phyloP scores from a whole-genome alignment of 2,888 invertebrate species.

The Agrotis clavis region DNA sequence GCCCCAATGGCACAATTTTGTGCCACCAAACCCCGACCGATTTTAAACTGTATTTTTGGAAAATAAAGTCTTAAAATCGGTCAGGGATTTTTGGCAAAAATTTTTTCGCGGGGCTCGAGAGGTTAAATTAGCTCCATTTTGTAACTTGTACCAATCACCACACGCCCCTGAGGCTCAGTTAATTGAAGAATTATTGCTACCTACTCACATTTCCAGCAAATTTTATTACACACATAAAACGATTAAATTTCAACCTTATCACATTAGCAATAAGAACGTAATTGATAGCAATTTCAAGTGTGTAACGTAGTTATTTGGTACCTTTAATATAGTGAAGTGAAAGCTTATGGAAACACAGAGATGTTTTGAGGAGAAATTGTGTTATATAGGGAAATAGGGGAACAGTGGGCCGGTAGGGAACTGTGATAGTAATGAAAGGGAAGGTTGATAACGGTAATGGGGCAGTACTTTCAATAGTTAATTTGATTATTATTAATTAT shows the following conservation, averaged over 20 bases:
- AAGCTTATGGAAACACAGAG: constrained; percentile 62
- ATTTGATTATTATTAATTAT: neutral
- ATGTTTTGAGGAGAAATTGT: constrained; percentile 52
- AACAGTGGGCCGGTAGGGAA: too few relatives aligned
- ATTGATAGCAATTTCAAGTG: constrained; percentile 33
- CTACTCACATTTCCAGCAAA: constrained; percentile 74
- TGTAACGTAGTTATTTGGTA: constrained; percentile 43
- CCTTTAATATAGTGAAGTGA: constrained; percentile 48
- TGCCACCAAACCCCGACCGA: too few relatives aligned
- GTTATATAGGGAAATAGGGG: constrained; percentile 9
- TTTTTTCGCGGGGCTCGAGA: too few relatives aligned
- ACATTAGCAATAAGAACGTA: constrained; percentile 48
- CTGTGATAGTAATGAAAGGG: neutral
- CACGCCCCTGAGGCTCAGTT: constrained; percentile 72
- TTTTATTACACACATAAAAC: constrained; percentile 67
- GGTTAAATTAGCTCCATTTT: constrained; percentile 21
- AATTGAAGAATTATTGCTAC: constrained; percentile 85
- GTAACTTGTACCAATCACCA: constrained; percentile 30
- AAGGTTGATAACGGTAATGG: neutral
- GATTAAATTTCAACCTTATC: constrained; percentile 67
- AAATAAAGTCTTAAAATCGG: too few relatives aligned
- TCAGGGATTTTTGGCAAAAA: too few relatives aligned
- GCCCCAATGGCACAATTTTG: too few relatives aligned
- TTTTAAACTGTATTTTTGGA: too few relatives aligned
- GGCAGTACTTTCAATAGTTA: neutral